Percentiles rank a stretch among this genome's conserved stretches.
These are phyloP conservation scores for Pocillopora verrucosa DNA, from an alignment of 64 coral and sea anemone genomes.

Conservation along the genomic window DNA sequence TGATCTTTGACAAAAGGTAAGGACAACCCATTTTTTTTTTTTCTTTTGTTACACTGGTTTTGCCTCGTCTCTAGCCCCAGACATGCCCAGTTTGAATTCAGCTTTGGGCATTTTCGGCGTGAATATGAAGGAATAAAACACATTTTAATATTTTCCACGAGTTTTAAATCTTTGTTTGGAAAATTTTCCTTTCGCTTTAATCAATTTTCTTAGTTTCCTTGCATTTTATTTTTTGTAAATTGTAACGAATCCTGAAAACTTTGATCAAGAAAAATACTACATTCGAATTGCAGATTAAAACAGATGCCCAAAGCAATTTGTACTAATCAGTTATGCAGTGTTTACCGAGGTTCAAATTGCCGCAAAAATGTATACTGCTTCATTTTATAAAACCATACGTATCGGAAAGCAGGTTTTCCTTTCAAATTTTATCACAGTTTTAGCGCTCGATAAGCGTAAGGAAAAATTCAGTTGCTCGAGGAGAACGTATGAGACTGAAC, in stretches of 20 bases:
- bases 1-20: not conserved
- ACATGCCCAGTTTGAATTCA: too few relatives aligned
- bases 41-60: too few relatives aligned
- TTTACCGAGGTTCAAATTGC: constrained; percentile 23
- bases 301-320: constrained; percentile 3
- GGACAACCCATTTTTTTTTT: not conserved
- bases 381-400: not conserved
- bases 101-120: too few relatives aligned
- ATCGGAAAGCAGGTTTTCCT: not conserved
- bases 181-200: not conserved
- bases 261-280: not conserved
- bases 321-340: constrained; percentile 22
- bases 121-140: too few relatives aligned
- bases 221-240: not conserved
- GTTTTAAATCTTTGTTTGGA: too few relatives aligned
- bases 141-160: too few relatives aligned
- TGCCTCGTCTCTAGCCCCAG: not conserved
- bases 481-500: not conserved
- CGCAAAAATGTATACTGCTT: constrained; percentile 15
- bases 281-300: constrained; percentile 1
- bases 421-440: not conserved
- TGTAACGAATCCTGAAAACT: not conserved
- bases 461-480: not conserved
- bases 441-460: not conserved
- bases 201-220: not conserved